phyloP scores from a whole-genome alignment of 2,888 invertebrate species.

The Pristionchus japonicus region DNA sequence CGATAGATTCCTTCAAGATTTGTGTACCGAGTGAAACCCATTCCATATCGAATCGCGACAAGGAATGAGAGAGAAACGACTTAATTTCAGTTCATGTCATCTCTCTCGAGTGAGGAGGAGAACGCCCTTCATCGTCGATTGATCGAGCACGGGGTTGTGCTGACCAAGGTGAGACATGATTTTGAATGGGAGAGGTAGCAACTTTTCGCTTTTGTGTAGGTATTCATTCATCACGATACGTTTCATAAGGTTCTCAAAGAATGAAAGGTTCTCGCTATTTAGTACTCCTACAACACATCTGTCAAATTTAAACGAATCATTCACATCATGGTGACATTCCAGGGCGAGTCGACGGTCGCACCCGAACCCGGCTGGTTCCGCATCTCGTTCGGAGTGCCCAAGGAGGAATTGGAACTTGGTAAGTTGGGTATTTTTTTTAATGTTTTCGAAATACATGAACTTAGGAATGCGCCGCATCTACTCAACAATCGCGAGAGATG shows the following conservation, averaged over 20 bases:
- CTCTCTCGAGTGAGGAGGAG: not conserved
- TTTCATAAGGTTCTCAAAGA: no score
- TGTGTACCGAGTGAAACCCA: no score
- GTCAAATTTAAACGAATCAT: no score
- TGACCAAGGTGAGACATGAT: conserved; percentile 6
- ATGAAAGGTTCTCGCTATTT: no score
- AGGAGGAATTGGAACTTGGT: conserved; percentile 33
- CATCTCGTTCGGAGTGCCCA: conserved; percentile 32
- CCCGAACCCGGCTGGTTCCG: conserved; percentile 29
- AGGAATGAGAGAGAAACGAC: not conserved
- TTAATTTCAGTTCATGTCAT: not conserved
- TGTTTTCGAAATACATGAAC: not conserved
- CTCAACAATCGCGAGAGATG: not conserved
- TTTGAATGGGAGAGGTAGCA: not conserved
- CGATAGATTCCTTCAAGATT: no score
- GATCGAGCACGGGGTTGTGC: conserved; percentile 31
- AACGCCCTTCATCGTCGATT: not conserved
- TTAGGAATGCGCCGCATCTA: conserved; percentile 27
- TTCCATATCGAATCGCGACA: no score
- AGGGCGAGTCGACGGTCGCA: not conserved
- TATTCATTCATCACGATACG: no score
- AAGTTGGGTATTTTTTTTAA: not conserved
- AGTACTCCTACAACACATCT: no score
- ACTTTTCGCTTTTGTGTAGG: no score
- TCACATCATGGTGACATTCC: no score